These are phyloP conservation scores for Anarhynchus alexandrinus DNA, from an alignment of 2,113 vertebrate species.

Conservation along the genomic window DNA sequence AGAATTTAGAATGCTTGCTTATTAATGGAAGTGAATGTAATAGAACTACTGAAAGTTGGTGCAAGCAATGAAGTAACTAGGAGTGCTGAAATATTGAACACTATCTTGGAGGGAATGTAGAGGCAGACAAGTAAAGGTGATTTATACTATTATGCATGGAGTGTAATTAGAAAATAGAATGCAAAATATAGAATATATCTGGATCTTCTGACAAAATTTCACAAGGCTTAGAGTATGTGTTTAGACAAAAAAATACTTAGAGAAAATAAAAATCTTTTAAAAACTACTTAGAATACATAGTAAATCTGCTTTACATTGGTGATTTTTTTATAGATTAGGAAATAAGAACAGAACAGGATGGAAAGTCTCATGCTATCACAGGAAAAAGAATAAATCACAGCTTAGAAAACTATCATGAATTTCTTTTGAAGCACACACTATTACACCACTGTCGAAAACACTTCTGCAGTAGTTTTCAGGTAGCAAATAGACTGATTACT, in stretches of 20 bases:
- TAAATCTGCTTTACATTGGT: background rate
- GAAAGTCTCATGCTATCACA: background rate
- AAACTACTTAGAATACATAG: background rate
- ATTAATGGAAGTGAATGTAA: background rate
- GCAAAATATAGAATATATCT: background rate
- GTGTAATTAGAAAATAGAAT: background rate
- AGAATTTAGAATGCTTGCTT: background rate
- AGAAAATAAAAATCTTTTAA: background rate
- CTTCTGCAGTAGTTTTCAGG: background rate
- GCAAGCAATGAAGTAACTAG: background rate
- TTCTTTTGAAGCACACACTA: background rate
- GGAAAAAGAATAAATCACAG: background rate
- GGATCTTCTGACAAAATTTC: background rate
- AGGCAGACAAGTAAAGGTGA: background rate
- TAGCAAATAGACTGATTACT: background rate
- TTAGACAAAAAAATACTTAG: background rate
- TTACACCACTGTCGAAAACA: background rate
- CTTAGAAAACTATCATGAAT: background rate
- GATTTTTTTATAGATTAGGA: background rate
- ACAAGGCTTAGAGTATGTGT: background rate
- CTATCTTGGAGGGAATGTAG: background rate
- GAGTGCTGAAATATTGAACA: background rate
- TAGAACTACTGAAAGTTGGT: background rate
- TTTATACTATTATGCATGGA: background rate
- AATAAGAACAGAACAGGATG: background rate